Conservation (phyloP, 1,140 invertebrate species). For the Lordiphosa clarofinis region DNA sequence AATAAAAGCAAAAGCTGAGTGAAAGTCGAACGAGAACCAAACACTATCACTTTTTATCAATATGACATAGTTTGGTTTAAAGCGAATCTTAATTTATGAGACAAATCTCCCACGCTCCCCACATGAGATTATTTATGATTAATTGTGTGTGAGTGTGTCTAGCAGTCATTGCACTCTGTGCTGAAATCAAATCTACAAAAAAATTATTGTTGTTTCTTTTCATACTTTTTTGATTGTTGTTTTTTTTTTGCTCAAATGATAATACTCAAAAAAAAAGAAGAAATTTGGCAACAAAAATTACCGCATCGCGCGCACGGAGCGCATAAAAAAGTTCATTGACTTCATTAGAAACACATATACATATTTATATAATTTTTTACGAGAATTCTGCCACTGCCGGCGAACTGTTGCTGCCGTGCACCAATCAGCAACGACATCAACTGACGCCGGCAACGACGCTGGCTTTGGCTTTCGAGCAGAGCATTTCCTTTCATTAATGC, state of each 20-base stretch:
- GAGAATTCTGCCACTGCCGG: constrained; percentile 23
- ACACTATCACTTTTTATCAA: constrained; percentile 55
- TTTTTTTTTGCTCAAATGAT: constrained; percentile 40
- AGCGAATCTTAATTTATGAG: neutral
- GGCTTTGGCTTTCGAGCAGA: constrained; percentile 27
- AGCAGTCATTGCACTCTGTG: constrained; percentile 70
- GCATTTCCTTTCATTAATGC: constrained; percentile 44
- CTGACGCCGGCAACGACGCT: constrained; percentile 13
- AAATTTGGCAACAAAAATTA: constrained; percentile 62
- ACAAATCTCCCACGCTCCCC: constrained; percentile 40
- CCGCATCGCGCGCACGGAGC: constrained; percentile 53
- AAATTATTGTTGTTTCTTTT: constrained; percentile 17
- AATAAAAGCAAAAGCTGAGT: constrained; percentile 31
- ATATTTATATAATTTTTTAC: constrained; percentile 15
- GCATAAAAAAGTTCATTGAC: constrained; percentile 74
- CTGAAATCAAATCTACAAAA: constrained; percentile 25
- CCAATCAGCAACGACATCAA: constrained; percentile 48
- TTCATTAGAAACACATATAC: constrained; percentile 44
- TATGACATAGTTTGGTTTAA: constrained; percentile 28
- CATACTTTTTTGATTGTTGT: constrained; percentile 7
- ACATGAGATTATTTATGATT: constrained; percentile 28
- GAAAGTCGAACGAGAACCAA: constrained; percentile 36
- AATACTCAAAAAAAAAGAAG: constrained; percentile 42
- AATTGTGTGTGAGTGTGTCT: constrained; percentile 27
- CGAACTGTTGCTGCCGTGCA: constrained; percentile 57